Evolutionary conservation across 2,113 vertebrate genomes (phyloP), one percentile per base, ranked within the genome.

Genomic region (Tenebrosternarchus preto): DNA sequence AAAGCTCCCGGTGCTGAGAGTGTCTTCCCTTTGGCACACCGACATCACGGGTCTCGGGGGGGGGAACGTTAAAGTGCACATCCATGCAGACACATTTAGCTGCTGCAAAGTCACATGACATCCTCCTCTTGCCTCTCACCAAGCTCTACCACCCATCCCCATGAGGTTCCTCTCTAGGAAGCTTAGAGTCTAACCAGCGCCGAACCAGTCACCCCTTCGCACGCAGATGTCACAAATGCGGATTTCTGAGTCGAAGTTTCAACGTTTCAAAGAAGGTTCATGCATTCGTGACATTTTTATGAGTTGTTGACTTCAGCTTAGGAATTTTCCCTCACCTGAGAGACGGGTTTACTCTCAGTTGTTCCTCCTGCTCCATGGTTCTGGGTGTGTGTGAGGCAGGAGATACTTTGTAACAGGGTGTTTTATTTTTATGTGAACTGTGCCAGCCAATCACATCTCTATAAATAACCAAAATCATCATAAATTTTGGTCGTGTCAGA

Each of bases 401-500:
- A 55, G 60, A 22, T 19, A 7, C 3, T 46, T 9, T 74, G 61
- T 68, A 43, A 73, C 9, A 3, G 59, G 57, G 24, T 27, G 8
- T 4, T 69, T 78, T 64, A 17, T n/a, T 50, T 56, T 75, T 46
- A 55, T 27, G 60, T 66, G 39, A 39, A 39, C 78, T 46, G 6
- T 22, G 33, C 29, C 60, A n/a, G 63, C 66, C 71, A 75, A 22
- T 75, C 53, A 66, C 22, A 12, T 80, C 33, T 75, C 71, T 74
- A 67, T 57, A 80, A 74, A 80, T 80, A 80, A 17, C 71, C 53
- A 27, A 24, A 74, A 74, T 80, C 61, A 57, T 80, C 59, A 72
- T 73, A 64, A 74, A 73, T 80, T 74, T 50, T 68, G 67, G 79
- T 68, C 72, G 19, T 67, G 71, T 68, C 79, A 75, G 63, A 57